These are phyloP conservation scores for Phoebastria nigripes DNA, from an alignment of 2,797 vertebrate genomes.

Conservation along the genomic window DNA sequence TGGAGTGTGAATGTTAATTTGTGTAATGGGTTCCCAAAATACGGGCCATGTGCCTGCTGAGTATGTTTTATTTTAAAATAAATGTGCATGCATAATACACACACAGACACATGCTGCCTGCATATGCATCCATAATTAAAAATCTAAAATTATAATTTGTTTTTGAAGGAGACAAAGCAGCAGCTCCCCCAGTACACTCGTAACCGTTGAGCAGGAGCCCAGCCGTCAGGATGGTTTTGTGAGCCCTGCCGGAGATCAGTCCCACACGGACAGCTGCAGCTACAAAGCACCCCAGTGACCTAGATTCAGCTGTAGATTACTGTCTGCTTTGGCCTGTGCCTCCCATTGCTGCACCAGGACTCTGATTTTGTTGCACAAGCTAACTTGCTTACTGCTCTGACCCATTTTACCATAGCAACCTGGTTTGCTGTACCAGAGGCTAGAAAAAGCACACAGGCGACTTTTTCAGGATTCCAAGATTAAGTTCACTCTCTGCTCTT, in stretches of 20 bases:
- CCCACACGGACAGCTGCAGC: slow-evolving; percentile 75
- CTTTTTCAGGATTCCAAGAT: slow-evolving; percentile 72
- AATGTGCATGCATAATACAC: slow-evolving; percentile 30
- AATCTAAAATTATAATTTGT: slow-evolving; percentile 58
- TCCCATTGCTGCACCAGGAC: slow-evolving; percentile 64
- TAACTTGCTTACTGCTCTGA: slow-evolving; percentile 80
- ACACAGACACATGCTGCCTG: slow-evolving; percentile 39
- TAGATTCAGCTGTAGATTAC: slow-evolving; percentile 83
- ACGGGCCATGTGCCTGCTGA: slow-evolving; percentile 41
- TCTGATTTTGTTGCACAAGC: slow-evolving; percentile 74
- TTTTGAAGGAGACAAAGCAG: slow-evolving; percentile 50
- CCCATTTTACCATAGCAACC: slow-evolving; percentile 89
- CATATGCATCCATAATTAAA: slow-evolving; percentile 40
- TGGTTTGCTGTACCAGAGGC: slow-evolving; percentile 56
- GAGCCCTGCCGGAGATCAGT: slow-evolving; percentile 62
- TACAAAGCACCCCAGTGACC: slow-evolving; percentile 85
- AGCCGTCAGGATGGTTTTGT: slow-evolving; percentile 54
- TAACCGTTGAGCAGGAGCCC: slow-evolving; percentile 37
- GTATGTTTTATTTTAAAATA: slow-evolving; percentile 60
- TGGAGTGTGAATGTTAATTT: slow-evolving; percentile 53
- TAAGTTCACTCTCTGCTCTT: slow-evolving; percentile 57
- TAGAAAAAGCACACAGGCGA: slow-evolving; percentile 42
- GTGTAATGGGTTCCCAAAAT: slow-evolving; percentile 49
- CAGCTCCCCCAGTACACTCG: not conserved
- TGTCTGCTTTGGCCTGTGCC: slow-evolving; percentile 70